Percentiles rank a stretch among this genome's conserved stretches.
Evolutionary conservation across 2,888 invertebrate species (phyloP).

Genomic region (Seira musarum): DNA sequence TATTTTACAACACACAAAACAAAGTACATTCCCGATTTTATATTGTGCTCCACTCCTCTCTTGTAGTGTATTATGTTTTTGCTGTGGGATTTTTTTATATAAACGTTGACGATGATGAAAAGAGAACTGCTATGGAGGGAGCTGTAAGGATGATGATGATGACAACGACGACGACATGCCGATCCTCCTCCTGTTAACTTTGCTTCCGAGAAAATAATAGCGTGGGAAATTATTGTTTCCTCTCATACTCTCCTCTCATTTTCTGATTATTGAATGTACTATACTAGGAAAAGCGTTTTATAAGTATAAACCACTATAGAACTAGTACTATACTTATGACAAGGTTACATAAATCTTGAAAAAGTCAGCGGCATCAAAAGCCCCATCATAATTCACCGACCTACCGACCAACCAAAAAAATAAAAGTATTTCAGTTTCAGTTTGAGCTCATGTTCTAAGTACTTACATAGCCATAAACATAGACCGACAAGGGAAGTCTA

Average conservation of each 20-base stretch:
- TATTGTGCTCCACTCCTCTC: too few relatives aligned
- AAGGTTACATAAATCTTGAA: constrained; percentile 60
- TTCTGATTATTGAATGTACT: constrained; percentile 26
- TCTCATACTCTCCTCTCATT: constrained; percentile 15
- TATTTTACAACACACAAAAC: constrained; percentile 22
- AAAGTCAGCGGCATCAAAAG: constrained; percentile 29
- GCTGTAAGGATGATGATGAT: neutral
- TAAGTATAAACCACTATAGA: constrained; percentile 17
- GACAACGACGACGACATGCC: constrained; percentile 26
- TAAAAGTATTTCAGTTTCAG: neutral
- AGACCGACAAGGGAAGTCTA: neutral
- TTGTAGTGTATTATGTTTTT: constrained; percentile 3
- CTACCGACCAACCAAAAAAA: too few relatives aligned
- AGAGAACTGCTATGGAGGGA: neutral
- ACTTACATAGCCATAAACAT: neutral
- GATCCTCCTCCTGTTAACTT: constrained; percentile 16
- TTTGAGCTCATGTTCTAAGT: neutral
- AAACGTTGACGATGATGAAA: constrained; percentile 8
- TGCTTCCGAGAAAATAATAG: constrained; percentile 38
- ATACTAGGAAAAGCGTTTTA: too few relatives aligned
- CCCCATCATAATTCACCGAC: constrained; percentile 45
- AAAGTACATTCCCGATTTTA: constrained; percentile 10
- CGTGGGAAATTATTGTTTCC: constrained; percentile 53
- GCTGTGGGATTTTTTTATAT: constrained; percentile 6
- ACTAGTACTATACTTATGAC: too few relatives aligned